These are phyloP conservation scores for Glareola pratincola DNA, from an alignment of 2,113 vertebrate species.

Conservation along the genomic window DNA sequence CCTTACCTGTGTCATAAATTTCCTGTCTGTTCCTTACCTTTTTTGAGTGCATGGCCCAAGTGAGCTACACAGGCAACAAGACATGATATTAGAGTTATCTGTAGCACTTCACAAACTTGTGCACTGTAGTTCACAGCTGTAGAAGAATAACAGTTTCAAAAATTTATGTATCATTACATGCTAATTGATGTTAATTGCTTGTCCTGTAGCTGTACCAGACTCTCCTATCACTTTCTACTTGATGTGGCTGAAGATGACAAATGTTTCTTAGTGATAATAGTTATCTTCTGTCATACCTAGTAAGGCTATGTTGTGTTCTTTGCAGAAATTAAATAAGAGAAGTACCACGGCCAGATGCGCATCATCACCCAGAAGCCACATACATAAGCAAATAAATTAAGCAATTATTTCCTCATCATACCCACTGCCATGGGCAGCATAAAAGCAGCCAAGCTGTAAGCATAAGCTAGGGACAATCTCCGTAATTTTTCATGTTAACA, in stretches of 20 bases:
- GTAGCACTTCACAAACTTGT: not conserved
- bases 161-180: not conserved
- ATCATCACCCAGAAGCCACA: not conserved
- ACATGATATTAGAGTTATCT: not conserved
- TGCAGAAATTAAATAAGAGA: not conserved
- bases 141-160: not conserved
- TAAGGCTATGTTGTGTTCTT: not conserved
- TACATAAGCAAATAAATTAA: conserved; percentile 57
- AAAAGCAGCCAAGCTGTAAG: not conserved
- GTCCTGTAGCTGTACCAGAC: not conserved
- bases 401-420: conserved; percentile 45
- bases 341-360: not conserved
- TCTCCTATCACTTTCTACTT: not conserved
- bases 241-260: not conserved
- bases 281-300: not conserved
- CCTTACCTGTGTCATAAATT: not conserved
- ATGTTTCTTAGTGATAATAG: not conserved
- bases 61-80: not conserved
- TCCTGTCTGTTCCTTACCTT: not conserved
- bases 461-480: not conserved
- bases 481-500: not conserved
- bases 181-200: not conserved
- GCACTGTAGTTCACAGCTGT: not conserved
- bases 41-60: not conserved
- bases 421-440: not conserved